Percentiles rank a stretch among this genome's conserved stretches.
phyloP scores from a whole-genome alignment of 2,797 vertebrate species.

The Enteromius mattozi region DNA sequence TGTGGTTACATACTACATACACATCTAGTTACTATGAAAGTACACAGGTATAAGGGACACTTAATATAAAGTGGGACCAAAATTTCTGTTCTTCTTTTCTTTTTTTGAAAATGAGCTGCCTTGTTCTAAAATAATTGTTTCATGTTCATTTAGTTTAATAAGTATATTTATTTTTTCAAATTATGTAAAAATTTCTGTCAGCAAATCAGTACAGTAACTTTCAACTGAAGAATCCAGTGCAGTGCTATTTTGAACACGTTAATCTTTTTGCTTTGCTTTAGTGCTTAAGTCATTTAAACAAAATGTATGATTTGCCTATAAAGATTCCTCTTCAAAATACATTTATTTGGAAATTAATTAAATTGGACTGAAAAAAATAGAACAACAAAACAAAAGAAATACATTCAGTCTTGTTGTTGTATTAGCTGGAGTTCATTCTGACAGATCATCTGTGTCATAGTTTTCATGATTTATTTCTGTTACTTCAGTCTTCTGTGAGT shows the following conservation, averaged over 20 bases:
- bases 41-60: no score
- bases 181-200: not conserved
- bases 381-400: not conserved
- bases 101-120: not conserved
- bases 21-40: no score
- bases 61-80: no score
- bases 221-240: not conserved
- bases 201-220: not conserved
- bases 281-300: no score
- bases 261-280: not conserved
- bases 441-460: not conserved
- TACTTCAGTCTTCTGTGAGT: not conserved
- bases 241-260: not conserved
- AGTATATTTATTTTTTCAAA: not conserved
- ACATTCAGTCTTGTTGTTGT: not conserved
- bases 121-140: not conserved
- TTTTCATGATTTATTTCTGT: not conserved
- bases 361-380: not conserved
- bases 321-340: not conserved
- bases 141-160: not conserved
- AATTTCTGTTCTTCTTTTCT: not conserved
- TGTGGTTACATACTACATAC: no score
- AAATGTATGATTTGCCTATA: not conserved
- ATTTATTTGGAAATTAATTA: not conserved
- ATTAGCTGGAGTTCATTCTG: not conserved